Evolutionary conservation across 2,888 invertebrate species (phyloP).

Genomic region (Stomorhina lunata): DNA sequence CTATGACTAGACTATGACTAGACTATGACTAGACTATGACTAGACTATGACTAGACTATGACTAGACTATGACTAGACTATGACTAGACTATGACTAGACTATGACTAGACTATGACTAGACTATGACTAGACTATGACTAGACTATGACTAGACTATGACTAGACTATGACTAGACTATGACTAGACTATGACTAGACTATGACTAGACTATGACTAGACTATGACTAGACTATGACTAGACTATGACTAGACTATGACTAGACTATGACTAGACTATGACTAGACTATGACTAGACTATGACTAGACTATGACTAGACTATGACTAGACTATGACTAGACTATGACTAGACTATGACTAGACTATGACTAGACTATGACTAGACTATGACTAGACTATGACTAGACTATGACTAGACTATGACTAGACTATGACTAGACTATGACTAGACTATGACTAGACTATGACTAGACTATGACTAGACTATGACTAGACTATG

Average conservation of each 20-base stretch:
- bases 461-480: no score
- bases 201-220: not conserved
- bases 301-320: no score
- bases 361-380: not conserved
- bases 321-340: no score
- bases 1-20: not conserved
- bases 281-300: no score
- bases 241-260: not conserved
- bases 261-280: no score
- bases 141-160: not conserved
- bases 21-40: not conserved
- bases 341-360: no score
- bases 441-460: not conserved
- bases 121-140: not conserved
- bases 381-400: not conserved
- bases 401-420: not conserved
- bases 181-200: not conserved
- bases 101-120: not conserved
- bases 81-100: not conserved
- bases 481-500: not conserved
- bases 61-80: not conserved
- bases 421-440: not conserved
- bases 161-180: not conserved
- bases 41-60: not conserved
- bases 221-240: not conserved